Evolutionary conservation across 2,797 vertebrate genomes (phyloP).

Genomic region (Xiphorhynchus erythropygius): DNA sequence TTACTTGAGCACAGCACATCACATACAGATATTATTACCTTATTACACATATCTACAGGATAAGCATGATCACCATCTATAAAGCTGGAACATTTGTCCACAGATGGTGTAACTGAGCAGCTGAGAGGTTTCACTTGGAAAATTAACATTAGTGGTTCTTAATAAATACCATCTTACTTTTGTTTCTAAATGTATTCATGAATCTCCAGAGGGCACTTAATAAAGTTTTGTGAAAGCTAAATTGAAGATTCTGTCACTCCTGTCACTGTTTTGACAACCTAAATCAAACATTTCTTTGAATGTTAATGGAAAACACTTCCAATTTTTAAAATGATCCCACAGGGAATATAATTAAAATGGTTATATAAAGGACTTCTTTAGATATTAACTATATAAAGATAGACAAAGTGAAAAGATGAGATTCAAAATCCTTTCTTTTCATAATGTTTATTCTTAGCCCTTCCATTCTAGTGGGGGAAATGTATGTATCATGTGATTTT

Average conservation of each 20-base stretch:
- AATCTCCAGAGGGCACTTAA: not conserved
- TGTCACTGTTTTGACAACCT: not conserved
- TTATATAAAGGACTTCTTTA: not conserved
- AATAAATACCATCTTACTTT: not conserved
- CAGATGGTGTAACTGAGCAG: not conserved
- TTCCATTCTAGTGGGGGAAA: not conserved
- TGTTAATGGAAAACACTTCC: not conserved
- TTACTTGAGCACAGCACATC: not conserved
- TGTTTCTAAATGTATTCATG: not conserved
- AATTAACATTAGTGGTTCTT: not conserved
- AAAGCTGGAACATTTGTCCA: not conserved
- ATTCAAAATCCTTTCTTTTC: not conserved
- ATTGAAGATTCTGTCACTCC: not conserved
- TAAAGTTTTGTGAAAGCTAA: not conserved
- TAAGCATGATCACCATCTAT: rapidly evolving
- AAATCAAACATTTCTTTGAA: not conserved
- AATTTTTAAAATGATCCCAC: not conserved
- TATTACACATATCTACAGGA: not conserved
- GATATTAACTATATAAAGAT: not conserved
- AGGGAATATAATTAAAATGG: not conserved
- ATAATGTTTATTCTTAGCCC: rapidly evolving
- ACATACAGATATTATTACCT: not conserved
- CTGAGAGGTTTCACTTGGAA: not conserved
- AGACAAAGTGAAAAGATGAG: not conserved
- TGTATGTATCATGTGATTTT: not conserved